These are phyloP conservation scores for Zygogramma bicolorata DNA, from an alignment of 2,888 invertebrate genomes.

Conservation along the genomic window DNA sequence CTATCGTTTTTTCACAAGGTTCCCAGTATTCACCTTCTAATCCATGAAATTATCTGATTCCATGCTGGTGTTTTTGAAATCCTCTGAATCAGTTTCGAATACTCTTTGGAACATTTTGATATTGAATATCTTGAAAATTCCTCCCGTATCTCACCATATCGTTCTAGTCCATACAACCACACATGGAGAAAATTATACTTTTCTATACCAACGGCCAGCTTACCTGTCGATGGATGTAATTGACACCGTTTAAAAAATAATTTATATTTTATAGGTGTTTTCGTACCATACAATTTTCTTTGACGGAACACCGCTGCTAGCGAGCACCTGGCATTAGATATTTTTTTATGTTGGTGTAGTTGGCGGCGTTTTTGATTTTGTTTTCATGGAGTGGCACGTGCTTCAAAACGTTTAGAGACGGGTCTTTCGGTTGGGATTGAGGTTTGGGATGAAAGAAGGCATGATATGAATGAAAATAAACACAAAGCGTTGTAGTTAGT, in stretches of 20 bases:
- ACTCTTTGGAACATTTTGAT: too few relatives aligned
- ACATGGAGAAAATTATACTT: not conserved
- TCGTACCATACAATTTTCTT: slow-evolving; percentile 11
- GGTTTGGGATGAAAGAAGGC: not conserved
- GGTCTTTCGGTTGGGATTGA: not conserved
- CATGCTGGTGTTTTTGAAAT: too few relatives aligned
- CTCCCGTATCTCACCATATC: too few relatives aligned
- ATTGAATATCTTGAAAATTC: too few relatives aligned
- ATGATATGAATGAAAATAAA: not conserved
- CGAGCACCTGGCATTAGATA: slow-evolving; percentile 8
- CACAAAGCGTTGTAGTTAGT: not conserved
- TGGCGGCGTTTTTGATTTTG: slow-evolving; percentile 4
- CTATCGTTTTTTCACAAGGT: too few relatives aligned
- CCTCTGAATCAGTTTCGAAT: too few relatives aligned
- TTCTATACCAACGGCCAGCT: not conserved
- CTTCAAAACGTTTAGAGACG: not conserved
- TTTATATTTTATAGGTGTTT: slow-evolving; percentile 24
- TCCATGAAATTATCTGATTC: too few relatives aligned
- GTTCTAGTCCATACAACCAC: not conserved
- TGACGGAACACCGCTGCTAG: not conserved
- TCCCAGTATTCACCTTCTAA: too few relatives aligned
- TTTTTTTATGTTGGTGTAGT: not conserved
- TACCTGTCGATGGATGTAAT: not conserved
- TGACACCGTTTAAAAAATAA: slow-evolving; percentile 6
- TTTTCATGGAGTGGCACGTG: slow-evolving; percentile 3